Base-by-base conservation (phyloP, 1,140 invertebrate genomes). In the Ganaspis sp. region DNA sequence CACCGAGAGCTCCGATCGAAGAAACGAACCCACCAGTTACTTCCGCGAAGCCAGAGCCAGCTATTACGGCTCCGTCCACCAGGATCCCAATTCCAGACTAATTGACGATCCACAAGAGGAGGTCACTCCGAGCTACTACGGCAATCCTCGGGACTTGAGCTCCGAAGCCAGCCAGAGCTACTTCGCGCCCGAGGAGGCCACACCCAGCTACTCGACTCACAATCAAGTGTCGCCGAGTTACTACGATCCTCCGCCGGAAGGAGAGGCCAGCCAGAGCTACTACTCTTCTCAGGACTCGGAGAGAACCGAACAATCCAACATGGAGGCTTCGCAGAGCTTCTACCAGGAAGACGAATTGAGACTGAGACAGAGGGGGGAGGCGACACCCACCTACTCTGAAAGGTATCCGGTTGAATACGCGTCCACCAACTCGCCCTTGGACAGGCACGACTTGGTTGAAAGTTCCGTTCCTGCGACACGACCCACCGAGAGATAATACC, bases 401-500 rank as follows among this genome's bases (percentile, higher is more conserved):
- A 77, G 85, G 69, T 91, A 90, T 74, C 89, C 88, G 0, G 77
- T 87, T 69, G 88, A 91, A 73, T 90, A 91, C 42, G 85, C 84
- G 1, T 70, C 89, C 12, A 87, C 87, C 0, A 88, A 84, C 64
- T 89, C 90, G 19, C 86, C 89, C n/a, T 87, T 90, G 34, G 89
- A 90, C 5, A 91, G 89, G 88, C 89, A 91, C 26, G 87, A 91
- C 49, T 79, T 91, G 17, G 90, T 91, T 11, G 90, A 91, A 75
- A 91, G 89, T 74, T 91, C 90, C 8, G 84, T 88, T 69, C 81
- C 87, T 54, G 87, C 87, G 23, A 84, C 88, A 15, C 85, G 81
- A 69, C 85, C 89, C 77, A 86, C 85, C 76, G 87, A 89, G 70
- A 91, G 90, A 84, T 91, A 91, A 91, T 91, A 86, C 70, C 85